Percentiles rank a stretch among this genome's conserved stretches.
phyloP scores from a whole-genome alignment of 2,797 vertebrate species.

The Mormyrops attenuatus region DNA sequence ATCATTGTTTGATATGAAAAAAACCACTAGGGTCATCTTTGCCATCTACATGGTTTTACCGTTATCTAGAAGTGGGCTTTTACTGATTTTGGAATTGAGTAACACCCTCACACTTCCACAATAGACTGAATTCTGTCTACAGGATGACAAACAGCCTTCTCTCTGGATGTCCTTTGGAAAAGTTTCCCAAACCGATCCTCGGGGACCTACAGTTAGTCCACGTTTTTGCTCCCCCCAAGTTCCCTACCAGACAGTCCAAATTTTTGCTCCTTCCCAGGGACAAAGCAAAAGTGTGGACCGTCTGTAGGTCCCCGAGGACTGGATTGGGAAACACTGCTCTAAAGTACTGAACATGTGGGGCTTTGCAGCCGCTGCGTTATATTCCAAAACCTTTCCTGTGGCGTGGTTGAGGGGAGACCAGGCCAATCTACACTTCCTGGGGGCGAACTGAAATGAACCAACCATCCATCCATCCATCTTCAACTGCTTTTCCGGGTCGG shows the following conservation, averaged over 20 bases:
- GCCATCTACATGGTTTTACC: slow-evolving; percentile 7
- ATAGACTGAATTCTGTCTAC: slow-evolving; percentile 46
- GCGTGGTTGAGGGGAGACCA: slow-evolving; percentile 18
- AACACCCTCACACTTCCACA: neutral
- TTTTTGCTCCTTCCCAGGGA: neutral
- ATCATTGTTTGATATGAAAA: slow-evolving; percentile 35
- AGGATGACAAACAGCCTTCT: slow-evolving; percentile 63
- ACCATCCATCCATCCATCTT: no score
- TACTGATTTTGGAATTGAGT: neutral
- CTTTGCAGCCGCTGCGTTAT: neutral
- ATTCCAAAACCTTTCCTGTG: slow-evolving; percentile 33
- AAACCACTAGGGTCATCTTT: slow-evolving; percentile 12
- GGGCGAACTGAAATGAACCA: neutral
- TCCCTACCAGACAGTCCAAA: neutral
- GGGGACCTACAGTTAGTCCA: neutral
- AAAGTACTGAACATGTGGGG: neutral
- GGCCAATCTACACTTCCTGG: slow-evolving; percentile 12
- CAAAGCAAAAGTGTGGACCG: no score
- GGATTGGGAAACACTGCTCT: neutral
- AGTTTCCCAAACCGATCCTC: slow-evolving; percentile 21
- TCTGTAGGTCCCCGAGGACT: neutral
- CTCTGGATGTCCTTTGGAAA: slow-evolving; percentile 54
- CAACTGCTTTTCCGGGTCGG: no score
- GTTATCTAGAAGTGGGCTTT: neutral
- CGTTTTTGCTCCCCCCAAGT: neutral